Percentiles rank a stretch among this genome's conserved stretches.
Evolutionary conservation across 2,888 invertebrate genomes (phyloP).

Genomic region (Limulus polyphemus): DNA sequence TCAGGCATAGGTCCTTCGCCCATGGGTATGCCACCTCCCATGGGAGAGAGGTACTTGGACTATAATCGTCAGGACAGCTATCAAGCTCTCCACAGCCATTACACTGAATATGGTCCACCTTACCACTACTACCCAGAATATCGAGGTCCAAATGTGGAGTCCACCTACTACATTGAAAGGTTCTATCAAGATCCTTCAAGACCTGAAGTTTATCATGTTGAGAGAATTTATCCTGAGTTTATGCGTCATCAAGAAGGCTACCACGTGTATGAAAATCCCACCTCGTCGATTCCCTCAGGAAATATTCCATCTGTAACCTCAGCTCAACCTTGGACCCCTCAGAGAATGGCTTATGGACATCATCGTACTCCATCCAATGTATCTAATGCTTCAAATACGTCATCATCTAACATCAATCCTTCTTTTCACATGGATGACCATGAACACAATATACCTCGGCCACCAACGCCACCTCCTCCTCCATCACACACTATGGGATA

Average conservation of each 20-base stretch:
- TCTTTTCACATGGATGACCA: slow-evolving; percentile 52
- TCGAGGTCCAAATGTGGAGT: slow-evolving; percentile 2
- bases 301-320: slow-evolving; percentile 6
- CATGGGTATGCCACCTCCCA: slow-evolving; percentile 13
- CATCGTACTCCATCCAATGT: slow-evolving; percentile 66
- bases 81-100: slow-evolving; percentile 1
- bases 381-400: slow-evolving; percentile 45
- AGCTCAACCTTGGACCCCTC: slow-evolving; percentile 26
- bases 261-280: slow-evolving; percentile 27
- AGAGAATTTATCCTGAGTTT: slow-evolving; percentile 29
- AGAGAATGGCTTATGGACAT: slow-evolving; percentile 42
- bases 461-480: slow-evolving; percentile 27
- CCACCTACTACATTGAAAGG: slow-evolving; percentile 3
- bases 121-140: background rate
- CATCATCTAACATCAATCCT: slow-evolving; percentile 46
- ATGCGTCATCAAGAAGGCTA: slow-evolving; percentile 31
- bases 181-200: slow-evolving; percentile 6
- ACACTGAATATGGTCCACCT: too few species aligned
- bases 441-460: slow-evolving; percentile 30
- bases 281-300: slow-evolving; percentile 8
- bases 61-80: slow-evolving; percentile 16
- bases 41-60: slow-evolving; percentile 16
- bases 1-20: slow-evolving; percentile 21
- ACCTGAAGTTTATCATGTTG: slow-evolving; percentile 23
- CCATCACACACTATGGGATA: slow-evolving; percentile 6